A percentile compares a stretch with the other conserved stretches of the same genome.
These are phyloP conservation scores for Platycnemis pennipes DNA, from an alignment of 2,888 invertebrate genomes.

Conservation along the genomic window DNA sequence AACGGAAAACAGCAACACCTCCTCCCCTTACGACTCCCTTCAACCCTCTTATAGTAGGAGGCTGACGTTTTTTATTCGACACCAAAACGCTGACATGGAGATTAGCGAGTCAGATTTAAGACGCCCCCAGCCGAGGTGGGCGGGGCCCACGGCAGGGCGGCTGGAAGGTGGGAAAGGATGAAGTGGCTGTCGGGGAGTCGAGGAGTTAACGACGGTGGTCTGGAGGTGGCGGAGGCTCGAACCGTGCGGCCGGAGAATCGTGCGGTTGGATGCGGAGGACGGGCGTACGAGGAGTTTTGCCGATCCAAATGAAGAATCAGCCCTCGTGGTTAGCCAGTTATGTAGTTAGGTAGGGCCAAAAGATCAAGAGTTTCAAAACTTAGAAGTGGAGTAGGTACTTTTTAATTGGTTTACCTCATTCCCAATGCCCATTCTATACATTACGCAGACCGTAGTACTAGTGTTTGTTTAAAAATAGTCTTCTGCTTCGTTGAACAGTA, in stretches of 20 bases:
- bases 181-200: not conserved
- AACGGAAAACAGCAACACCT: constrained; percentile 39
- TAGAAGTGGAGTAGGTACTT: no score
- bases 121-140: constrained; percentile 47
- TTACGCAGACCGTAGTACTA: no score
- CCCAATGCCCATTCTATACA: no score
- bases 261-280: not conserved
- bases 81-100: constrained; percentile 57
- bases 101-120: constrained; percentile 66
- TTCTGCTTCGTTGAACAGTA: no score
- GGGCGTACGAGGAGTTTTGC: not conserved
- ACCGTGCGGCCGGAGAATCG: not conserved
- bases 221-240: not conserved
- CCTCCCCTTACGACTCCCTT: not conserved
- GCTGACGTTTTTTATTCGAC: constrained; percentile 61
- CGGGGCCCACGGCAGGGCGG: constrained; percentile 36
- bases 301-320: no score
- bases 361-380: not conserved
- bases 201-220: constrained; percentile 29
- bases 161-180: not conserved
- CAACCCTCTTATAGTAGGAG: constrained; percentile 18
- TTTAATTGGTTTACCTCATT: no score
- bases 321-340: no score
- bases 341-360: not conserved
- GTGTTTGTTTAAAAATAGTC: no score